Base-by-base conservation (phyloP, 2,113 vertebrate species). In the Menura novaehollandiae region DNA sequence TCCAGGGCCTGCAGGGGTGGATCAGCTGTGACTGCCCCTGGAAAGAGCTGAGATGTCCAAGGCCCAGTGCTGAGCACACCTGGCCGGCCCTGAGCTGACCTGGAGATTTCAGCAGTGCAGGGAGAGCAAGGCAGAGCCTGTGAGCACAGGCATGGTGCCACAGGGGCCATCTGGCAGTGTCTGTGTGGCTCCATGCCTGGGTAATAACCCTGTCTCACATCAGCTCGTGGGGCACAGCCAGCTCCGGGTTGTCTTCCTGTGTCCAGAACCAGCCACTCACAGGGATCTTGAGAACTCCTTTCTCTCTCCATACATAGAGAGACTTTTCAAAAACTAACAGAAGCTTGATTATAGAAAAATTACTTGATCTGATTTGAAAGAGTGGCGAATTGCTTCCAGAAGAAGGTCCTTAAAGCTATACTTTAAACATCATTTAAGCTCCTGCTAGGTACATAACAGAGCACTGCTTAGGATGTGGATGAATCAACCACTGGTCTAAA, bases 281-380 rank as follows among this genome's bases (percentile, higher is more conserved):
- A 44, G 28, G 53, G 58, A 83, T 27, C 6, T 11, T 11, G 17
- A 71, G n/a, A 79, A 35, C 32, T 81, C n/a, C 64, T 47, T 56
- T 30, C 69, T 74, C 58, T 60, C 1, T 12, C 2, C 2, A 28
- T 4, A 32, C 4, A 39, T 4, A 43, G 1, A 53, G 1, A 33
- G 10, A 22, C 33, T 71, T 74, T 26, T 43, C 32, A 80, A 86
- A 76, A 85, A 33, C 20, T 46, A 73, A 39, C 11, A 67, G 21
- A 56, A 89, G 15, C 18, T 51, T 53, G 26, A 66, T 15, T 51
- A 24, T 26, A 85, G 71, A 91, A 83, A 72, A 93, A 76, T 30
- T 0, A 66, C 30, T 59, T 63, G 46, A 80, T 74, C 28, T 62
- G 28, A 51, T 44, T 14, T 67, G 64, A 56, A 62, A 63, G 39